A percentile compares a stretch with the other conserved stretches of the same genome.
Evolutionary conservation across 1,140 invertebrate species (phyloP).

Genomic region (Trichomalopsis sarcophagae): DNA sequence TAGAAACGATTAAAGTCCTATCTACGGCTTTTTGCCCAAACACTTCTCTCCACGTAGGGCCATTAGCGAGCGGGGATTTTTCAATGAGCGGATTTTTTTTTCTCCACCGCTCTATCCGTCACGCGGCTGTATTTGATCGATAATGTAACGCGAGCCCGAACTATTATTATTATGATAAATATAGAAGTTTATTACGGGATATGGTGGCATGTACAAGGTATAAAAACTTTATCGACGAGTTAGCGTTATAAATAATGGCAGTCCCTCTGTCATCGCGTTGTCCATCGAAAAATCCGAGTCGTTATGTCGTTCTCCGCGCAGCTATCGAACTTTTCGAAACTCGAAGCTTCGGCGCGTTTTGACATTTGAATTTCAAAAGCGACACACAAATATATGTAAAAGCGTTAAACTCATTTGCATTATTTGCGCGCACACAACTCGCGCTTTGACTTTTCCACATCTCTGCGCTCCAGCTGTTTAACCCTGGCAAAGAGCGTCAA

Average conservation of each 20-base stretch:
- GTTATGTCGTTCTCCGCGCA: too few species aligned
- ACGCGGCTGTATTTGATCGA: too few species aligned
- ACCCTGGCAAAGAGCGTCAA: not conserved
- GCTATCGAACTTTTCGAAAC: not conserved
- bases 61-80: not conserved
- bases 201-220: too few species aligned
- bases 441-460: not conserved
- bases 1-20: too few species aligned
- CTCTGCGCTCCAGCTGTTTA: not conserved
- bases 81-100: not conserved
- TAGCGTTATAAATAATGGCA: too few species aligned
- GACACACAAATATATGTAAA: slow-evolving; percentile 30
- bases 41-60: too few species aligned
- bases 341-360: not conserved
- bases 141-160: too few species aligned
- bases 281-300: not conserved
- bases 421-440: not conserved
- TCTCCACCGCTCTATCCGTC: not conserved
- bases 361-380: slow-evolving; percentile 32
- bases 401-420: slow-evolving; percentile 24
- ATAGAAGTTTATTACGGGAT: too few species aligned
- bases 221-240: too few species aligned
- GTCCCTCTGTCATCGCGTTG: too few species aligned
- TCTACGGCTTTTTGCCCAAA: too few species aligned
- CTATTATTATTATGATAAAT: too few species aligned